phyloP scores from a whole-genome alignment of 2,888 invertebrate species.

The Aspidiotus destructor region DNA sequence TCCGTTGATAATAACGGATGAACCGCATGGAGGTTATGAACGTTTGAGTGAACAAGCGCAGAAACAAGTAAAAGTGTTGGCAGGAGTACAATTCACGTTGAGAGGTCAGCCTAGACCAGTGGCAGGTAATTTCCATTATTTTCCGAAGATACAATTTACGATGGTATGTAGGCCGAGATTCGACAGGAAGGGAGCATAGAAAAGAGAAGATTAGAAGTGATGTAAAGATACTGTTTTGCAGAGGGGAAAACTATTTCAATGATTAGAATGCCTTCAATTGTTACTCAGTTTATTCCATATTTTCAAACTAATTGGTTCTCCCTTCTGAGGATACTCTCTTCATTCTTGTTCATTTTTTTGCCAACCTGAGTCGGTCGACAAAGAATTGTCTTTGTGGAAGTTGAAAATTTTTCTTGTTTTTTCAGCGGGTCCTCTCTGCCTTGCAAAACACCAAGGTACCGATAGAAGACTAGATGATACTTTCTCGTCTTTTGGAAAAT shows the following conservation, averaged over 20 bases:
- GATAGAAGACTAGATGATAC: constrained; percentile 71
- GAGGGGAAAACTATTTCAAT: too few relatives aligned
- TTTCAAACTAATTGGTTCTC: too few relatives aligned
- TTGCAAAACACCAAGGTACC: constrained; percentile 55
- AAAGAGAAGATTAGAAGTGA: not conserved
- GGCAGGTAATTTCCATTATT: constrained; percentile 47
- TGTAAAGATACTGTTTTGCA: constrained; percentile 22
- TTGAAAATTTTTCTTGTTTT: too few relatives aligned
- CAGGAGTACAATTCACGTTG: constrained; percentile 72
- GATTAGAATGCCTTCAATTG: too few relatives aligned
- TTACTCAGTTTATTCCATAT: too few relatives aligned
- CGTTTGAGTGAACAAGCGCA: constrained; percentile 60
- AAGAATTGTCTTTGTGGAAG: too few relatives aligned
- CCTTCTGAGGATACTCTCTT: too few relatives aligned
- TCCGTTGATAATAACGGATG: constrained; percentile 79
- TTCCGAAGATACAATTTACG: not conserved
- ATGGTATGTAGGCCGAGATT: not conserved
- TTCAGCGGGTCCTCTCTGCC: constrained; percentile 68
- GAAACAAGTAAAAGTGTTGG: constrained; percentile 60
- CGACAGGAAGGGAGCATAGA: not conserved
- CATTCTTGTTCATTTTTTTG: too few relatives aligned
- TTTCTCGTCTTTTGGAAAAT: constrained; percentile 69
- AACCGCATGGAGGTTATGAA: constrained; percentile 72
- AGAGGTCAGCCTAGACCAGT: constrained; percentile 69
- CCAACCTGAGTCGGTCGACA: too few relatives aligned